These are phyloP conservation scores for Chloropsis hardwickii DNA, from an alignment of 2,113 vertebrate species.

Conservation along the genomic window DNA sequence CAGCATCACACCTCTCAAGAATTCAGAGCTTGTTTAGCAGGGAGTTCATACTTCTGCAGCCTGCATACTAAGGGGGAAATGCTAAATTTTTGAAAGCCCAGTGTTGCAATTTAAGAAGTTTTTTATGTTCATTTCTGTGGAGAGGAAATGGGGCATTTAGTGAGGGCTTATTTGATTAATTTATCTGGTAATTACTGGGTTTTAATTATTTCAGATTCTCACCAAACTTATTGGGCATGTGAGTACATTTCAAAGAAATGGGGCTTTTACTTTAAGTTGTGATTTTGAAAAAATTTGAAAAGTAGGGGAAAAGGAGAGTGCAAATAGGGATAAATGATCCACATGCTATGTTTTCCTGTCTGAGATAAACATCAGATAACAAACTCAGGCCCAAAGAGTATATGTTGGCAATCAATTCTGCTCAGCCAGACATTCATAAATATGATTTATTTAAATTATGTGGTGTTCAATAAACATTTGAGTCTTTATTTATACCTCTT, in stretches of 20 bases:
- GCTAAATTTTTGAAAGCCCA: neutral
- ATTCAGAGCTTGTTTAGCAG: neutral
- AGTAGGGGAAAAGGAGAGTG: neutral
- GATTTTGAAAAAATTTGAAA: neutral
- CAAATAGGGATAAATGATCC: neutral
- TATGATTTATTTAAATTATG: constrained; percentile 42
- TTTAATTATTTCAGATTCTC: neutral
- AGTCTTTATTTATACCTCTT: constrained; percentile 46
- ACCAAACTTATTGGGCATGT: neutral
- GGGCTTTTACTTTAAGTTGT: neutral
- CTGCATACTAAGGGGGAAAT: neutral
- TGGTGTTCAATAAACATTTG: constrained; percentile 32
- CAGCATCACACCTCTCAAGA: neutral
- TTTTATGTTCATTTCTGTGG: neutral
- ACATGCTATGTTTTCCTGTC: neutral
- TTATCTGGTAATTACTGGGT: neutral
- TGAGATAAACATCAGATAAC: constrained; percentile 28
- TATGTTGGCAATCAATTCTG: constrained; percentile 29
- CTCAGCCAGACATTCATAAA: constrained; percentile 29
- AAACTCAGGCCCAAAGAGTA: neutral
- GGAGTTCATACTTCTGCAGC: neutral
- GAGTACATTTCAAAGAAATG: neutral
- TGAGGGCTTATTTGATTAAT: neutral
- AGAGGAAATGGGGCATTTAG: neutral
- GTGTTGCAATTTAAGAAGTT: neutral